A percentile compares a stretch with the other conserved stretches of the same genome.
Conservation (phyloP, 2,797 vertebrate species). For the Threskiornis aethiopicus region DNA sequence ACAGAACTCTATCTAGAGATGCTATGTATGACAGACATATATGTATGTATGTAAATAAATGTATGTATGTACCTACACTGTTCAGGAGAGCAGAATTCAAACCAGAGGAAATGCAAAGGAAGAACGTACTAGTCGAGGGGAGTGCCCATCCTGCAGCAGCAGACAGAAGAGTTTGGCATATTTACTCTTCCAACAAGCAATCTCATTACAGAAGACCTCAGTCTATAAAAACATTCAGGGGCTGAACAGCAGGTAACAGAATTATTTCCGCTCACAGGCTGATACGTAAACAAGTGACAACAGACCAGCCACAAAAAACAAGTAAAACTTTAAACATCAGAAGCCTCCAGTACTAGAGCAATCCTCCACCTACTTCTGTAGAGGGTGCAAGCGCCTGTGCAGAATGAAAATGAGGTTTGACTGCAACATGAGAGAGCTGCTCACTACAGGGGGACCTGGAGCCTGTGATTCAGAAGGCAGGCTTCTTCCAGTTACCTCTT, state of each 20-base stretch:
- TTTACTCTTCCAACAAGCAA: not conserved
- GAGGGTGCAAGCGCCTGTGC: not conserved
- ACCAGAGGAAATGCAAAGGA: not conserved
- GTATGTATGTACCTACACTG: not conserved
- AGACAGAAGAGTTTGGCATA: not conserved
- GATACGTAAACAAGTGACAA: not conserved
- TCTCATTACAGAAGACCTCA: not conserved
- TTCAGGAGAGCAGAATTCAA: not conserved
- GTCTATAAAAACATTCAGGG: not conserved
- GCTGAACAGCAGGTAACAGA: not conserved
- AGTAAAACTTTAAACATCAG: not conserved
- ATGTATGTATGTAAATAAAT: not conserved
- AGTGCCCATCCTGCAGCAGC: not conserved
- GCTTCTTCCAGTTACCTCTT: not conserved
- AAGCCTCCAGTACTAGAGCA: not conserved
- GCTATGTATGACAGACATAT: not conserved
- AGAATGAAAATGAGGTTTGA: not conserved
- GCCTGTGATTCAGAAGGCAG: not conserved
- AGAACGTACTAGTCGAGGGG: fast-evolving
- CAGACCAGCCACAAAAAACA: not conserved
- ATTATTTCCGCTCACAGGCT: not conserved
- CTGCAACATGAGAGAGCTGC: not conserved
- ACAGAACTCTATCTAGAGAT: not conserved
- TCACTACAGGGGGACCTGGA: not conserved
- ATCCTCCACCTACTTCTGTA: not conserved